phyloP scores from a whole-genome alignment of 2,888 invertebrate species.

The Mermis nigrescens region DNA sequence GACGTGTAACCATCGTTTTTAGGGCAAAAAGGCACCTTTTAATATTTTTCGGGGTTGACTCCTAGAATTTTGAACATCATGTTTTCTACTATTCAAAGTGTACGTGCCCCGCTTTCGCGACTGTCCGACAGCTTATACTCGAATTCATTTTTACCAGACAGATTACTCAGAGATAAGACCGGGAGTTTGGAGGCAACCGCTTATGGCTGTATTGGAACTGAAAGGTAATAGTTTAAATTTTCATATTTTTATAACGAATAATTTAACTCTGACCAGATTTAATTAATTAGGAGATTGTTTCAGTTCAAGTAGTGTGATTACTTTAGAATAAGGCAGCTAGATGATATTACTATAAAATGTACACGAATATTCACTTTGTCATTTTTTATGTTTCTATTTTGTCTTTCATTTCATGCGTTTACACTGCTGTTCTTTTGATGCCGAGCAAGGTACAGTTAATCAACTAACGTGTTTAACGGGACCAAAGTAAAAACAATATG shows the following conservation, averaged over 20 bases:
- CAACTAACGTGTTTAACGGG: too few relatives aligned
- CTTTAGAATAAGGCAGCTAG: too few relatives aligned
- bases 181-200: not conserved
- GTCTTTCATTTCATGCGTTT: too few relatives aligned
- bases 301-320: too few relatives aligned
- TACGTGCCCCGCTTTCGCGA: slow-evolving; percentile 9
- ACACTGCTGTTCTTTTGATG: too few relatives aligned
- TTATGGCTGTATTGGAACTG: slow-evolving; percentile 9
- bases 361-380: too few relatives aligned
- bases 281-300: too few relatives aligned
- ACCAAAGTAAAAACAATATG: too few relatives aligned
- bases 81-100: not conserved
- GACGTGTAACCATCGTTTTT: not conserved
- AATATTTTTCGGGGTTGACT: not conserved
- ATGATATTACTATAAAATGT: too few relatives aligned
- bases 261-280: too few relatives aligned
- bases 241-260: not conserved
- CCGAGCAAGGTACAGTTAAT: too few relatives aligned
- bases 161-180: not conserved
- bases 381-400: too few relatives aligned
- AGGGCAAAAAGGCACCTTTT: not conserved
- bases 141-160: not conserved
- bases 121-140: slow-evolving; percentile 3
- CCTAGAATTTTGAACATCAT: not conserved
- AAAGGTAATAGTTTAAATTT: slow-evolving; percentile 4